These are phyloP conservation scores for Smittia aterrima DNA, from an alignment of 2,888 invertebrate genomes.

Conservation along the genomic window DNA sequence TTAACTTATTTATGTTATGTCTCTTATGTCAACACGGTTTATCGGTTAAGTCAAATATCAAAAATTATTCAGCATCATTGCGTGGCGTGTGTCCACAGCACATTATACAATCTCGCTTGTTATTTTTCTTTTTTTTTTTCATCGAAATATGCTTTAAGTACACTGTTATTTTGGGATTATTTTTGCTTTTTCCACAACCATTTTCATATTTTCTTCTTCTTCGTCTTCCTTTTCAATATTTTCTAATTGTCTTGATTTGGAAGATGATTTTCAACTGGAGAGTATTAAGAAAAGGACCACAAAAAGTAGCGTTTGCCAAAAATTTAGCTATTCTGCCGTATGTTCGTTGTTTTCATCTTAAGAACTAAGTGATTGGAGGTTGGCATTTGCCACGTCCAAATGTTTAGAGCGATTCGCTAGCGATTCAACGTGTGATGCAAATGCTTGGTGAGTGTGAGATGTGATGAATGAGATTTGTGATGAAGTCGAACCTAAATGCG, in stretches of 20 bases:
- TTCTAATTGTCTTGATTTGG: not conserved
- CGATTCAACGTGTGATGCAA: not conserved
- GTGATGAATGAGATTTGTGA: not conserved
- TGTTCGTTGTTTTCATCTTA: not conserved
- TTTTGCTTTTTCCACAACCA: not conserved
- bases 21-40: too few relatives aligned
- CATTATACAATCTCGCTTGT: too few relatives aligned
- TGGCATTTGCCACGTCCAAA: not conserved
- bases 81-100: too few relatives aligned
- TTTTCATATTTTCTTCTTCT: not conserved
- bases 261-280: conserved; percentile 11
- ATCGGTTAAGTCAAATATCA: too few relatives aligned
- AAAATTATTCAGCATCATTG: too few relatives aligned
- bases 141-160: too few relatives aligned
- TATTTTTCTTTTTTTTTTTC: too few relatives aligned
- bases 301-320: not conserved
- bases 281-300: not conserved
- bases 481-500: not conserved
- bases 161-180: not conserved
- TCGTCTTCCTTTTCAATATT: not conserved
- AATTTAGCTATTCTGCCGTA: conserved; percentile 1
- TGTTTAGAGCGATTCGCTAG: not conserved
- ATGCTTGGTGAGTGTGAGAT: too few relatives aligned
- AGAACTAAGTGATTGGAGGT: not conserved
- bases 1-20: not conserved